These are phyloP conservation scores for Scartelaos histophorus DNA, from an alignment of 2,113 vertebrate genomes.

Conservation along the genomic window DNA sequence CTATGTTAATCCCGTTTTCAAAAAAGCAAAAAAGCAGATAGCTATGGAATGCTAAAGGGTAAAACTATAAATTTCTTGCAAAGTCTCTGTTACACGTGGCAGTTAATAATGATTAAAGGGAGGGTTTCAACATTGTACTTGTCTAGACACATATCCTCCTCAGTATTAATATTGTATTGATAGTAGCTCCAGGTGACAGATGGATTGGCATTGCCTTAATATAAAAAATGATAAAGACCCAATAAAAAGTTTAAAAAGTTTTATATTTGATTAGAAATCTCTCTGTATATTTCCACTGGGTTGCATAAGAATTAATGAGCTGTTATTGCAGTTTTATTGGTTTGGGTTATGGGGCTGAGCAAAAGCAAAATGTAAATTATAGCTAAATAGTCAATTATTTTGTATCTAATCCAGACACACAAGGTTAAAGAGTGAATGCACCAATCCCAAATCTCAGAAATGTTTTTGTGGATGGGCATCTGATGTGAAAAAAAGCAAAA, in stretches of 20 bases:
- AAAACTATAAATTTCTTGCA: neutral
- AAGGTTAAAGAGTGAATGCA: too few relatives aligned
- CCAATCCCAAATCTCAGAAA: too few relatives aligned
- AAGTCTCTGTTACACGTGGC: neutral
- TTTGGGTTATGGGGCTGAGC: too few relatives aligned
- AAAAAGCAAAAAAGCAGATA: neutral
- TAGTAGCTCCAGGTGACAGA: conserved; percentile 8
- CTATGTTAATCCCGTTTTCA: neutral
- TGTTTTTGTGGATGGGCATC: neutral
- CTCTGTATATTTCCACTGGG: too few relatives aligned
- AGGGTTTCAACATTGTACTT: neutral
- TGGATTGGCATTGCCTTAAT: conserved; percentile 27
- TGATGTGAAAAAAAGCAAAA: neutral
- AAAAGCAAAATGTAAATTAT: neutral
- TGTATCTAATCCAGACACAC: too few relatives aligned
- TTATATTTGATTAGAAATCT: too few relatives aligned
- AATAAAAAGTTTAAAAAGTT: too few relatives aligned
- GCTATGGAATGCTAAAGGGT: neutral
- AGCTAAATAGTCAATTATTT: neutral
- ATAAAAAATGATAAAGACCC: neutral
- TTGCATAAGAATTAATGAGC: too few relatives aligned
- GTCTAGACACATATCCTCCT: conserved; percentile 11
- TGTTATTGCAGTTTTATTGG: too few relatives aligned
- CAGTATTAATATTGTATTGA: conserved; percentile 32
- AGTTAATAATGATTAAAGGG: neutral